Percentiles rank a stretch among this genome's conserved stretches.
Conservation (phyloP, 1,140 invertebrate genomes). For the Hyphantria cunea region DNA sequence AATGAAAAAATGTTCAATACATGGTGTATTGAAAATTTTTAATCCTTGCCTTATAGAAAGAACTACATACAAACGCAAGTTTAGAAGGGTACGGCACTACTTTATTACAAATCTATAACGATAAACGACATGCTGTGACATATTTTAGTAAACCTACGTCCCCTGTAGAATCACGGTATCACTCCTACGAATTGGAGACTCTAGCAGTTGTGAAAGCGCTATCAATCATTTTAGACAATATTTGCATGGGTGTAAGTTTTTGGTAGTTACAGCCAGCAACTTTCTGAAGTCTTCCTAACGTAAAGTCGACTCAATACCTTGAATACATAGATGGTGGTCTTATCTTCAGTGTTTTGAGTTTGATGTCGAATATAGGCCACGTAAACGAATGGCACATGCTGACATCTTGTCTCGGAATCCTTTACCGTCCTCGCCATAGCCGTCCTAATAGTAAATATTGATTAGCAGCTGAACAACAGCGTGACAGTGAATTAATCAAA, state of each 20-base stretch:
- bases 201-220: slow-evolving; percentile 50
- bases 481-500: too few relatives aligned
- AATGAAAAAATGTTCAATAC: slow-evolving; percentile 28
- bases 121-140: slow-evolving; percentile 34
- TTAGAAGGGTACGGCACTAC: slow-evolving; percentile 33
- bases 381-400: too few relatives aligned
- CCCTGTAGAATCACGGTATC: slow-evolving; percentile 44
- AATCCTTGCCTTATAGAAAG: slow-evolving; percentile 31
- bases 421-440: too few relatives aligned
- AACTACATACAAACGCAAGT: slow-evolving; percentile 43
- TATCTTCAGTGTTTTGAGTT: too few relatives aligned
- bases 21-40: slow-evolving; percentile 34
- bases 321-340: too few relatives aligned
- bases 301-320: too few relatives aligned
- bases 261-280: slow-evolving; percentile 48
- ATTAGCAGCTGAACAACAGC: too few relatives aligned
- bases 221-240: slow-evolving; percentile 60
- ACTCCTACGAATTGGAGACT: slow-evolving; percentile 57
- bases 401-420: too few relatives aligned
- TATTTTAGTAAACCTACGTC: slow-evolving; percentile 54
- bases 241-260: slow-evolving; percentile 48
- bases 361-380: too few relatives aligned
- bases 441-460: too few relatives aligned
- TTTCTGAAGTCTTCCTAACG: slow-evolving; percentile 31
- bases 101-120: slow-evolving; percentile 22